Base-by-base conservation (phyloP, 1,140 invertebrate genomes). In the Drosophila funebris region DNA sequence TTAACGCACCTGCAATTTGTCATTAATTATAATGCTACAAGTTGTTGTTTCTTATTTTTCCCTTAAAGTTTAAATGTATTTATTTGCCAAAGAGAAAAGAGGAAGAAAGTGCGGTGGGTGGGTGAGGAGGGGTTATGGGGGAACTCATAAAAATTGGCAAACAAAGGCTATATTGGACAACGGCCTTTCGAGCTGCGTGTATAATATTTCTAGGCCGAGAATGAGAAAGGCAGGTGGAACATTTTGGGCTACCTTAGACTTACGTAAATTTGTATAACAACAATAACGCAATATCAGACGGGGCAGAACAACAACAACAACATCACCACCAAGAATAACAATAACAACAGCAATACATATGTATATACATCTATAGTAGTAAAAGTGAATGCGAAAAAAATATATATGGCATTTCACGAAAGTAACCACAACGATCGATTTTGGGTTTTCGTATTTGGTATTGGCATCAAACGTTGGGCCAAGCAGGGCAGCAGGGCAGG, bases 371-470 rank as follows among this genome's bases (percentile, higher is more conserved):
- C 3, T 36, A 36, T 11, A 22, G 18, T 16, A 50, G 18, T 36
- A 53, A 22, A 33, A 33, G 14, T 39, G 57, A 61, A 36, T 33
- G 44, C 36, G 24, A 48, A 50, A 50, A 50, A 58, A 13, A 52
- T 29, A 57, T 44, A 82, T 78, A 82, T 71, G 14, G 56, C 46
- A 75, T 61, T 83, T 83, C 78, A 83, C 75, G 76, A 84, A 85
- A 85, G 76, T 72, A 85, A 85, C 76, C 80, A 84, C 77, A 85
- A 78, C 81, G 80, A 84, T 84, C 80, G 77, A 85, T 85, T 84
- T 80, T 66, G 48, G 48, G 44, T 48, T 48, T 48, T 48, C 27
- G 8, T 39, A 6, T 16, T 39, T 36, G 9, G 18, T 44, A 16
- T 20, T 44, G 11, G 78, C 60, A 53, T 53, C 33, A 18, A 13